Evolutionary conservation across 2,888 invertebrate genomes (phyloP).

Genomic region (Mylabris sibirica): DNA sequence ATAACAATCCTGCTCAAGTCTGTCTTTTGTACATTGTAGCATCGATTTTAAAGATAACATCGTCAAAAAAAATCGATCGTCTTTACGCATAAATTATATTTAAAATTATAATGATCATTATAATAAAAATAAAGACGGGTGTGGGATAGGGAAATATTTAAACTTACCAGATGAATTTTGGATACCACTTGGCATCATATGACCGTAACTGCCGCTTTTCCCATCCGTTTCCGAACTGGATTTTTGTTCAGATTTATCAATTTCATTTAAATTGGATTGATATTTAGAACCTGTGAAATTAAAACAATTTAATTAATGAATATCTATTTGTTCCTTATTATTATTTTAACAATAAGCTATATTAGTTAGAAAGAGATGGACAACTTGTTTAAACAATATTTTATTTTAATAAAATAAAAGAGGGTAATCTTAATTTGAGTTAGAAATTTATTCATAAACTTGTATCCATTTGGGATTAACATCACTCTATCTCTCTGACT

Average conservation of each 20-base stretch:
- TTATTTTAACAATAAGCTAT: background rate
- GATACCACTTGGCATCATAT: slow-evolving; percentile 32
- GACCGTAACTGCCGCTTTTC: slow-evolving; percentile 62
- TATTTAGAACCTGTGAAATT: slow-evolving; percentile 73
- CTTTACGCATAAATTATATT: background rate
- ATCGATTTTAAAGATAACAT: background rate
- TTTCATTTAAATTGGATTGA: slow-evolving; percentile 77
- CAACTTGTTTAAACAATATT: background rate
- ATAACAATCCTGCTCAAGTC: slow-evolving; percentile 15
- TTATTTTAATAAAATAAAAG: slow-evolving; percentile 13
- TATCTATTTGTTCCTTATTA: background rate
- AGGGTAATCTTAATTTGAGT: slow-evolving; percentile 32
- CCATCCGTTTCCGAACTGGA: slow-evolving; percentile 62
- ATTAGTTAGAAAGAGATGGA: slow-evolving; percentile 16
- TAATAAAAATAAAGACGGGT: background rate
- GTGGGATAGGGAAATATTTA: background rate
- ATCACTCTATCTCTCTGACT: slow-evolving; percentile 28
- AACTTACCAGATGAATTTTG: slow-evolving; percentile 41
- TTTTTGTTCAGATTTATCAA: slow-evolving; percentile 82
- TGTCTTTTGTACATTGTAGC: background rate
- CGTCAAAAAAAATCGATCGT: background rate
- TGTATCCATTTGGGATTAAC: slow-evolving; percentile 32
- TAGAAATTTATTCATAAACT: slow-evolving; percentile 35
- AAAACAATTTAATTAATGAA: slow-evolving; percentile 9
- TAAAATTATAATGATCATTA: background rate